Evolutionary conservation across 2,113 vertebrate genomes (phyloP).

Genomic region (Petaurus breviceps): DNA sequence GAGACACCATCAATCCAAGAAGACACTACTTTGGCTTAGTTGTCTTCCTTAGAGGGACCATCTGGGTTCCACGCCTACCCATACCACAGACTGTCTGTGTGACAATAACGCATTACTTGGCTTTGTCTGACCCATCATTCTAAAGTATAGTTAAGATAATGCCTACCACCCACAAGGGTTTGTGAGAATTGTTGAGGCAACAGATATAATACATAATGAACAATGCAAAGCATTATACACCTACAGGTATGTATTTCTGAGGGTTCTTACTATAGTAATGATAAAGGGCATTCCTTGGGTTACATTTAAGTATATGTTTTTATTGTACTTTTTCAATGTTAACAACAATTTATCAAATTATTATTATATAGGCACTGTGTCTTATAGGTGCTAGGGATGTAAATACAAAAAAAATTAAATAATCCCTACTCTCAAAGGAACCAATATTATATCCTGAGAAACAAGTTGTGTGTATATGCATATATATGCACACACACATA

Average conservation of each 20-base stretch:
- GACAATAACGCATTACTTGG: background rate
- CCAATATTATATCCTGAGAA: background rate
- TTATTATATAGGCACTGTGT: background rate
- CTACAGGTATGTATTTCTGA: slow-evolving; percentile 9
- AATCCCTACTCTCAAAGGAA: background rate
- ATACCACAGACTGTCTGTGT: background rate
- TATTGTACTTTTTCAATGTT: background rate
- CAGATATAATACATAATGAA: slow-evolving; percentile 38
- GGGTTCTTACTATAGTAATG: slow-evolving; percentile 32
- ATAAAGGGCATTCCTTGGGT: slow-evolving; percentile 47
- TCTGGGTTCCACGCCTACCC: background rate
- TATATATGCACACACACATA: too few species aligned
- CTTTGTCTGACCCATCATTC: slow-evolving; percentile 14
- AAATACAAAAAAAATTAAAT: background rate
- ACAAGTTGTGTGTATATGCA: background rate
- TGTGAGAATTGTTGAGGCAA: slow-evolving; percentile 47
- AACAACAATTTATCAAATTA: too few species aligned
- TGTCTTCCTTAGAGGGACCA: background rate
- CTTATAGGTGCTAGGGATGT: background rate
- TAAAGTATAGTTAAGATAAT: background rate
- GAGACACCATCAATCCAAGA: slow-evolving; percentile 18
- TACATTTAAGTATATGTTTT: slow-evolving; percentile 50
- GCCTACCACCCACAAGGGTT: slow-evolving; percentile 35
- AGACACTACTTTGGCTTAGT: background rate
- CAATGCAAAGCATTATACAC: slow-evolving; percentile 42